Evolutionary conservation across 2,888 invertebrate genomes (phyloP).

Genomic region (Uropetala carovei): DNA sequence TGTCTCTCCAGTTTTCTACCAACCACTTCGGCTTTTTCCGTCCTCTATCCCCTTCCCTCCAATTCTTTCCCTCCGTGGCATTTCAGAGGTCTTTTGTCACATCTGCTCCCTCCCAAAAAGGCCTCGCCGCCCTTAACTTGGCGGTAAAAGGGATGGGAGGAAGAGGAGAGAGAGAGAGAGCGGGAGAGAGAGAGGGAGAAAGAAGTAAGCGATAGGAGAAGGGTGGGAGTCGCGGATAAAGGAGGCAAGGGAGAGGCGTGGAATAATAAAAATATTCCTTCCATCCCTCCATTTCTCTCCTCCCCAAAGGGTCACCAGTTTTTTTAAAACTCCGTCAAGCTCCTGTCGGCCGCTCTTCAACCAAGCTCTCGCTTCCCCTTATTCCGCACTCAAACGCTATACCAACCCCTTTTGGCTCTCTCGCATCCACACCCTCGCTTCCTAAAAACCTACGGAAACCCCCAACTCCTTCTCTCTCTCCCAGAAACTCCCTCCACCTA

Average conservation of each 20-base stretch:
- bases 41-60: not conserved
- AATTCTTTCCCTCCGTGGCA: not conserved
- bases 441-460: not conserved
- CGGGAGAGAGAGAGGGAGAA: not conserved
- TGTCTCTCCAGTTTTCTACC: not conserved
- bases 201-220: not conserved
- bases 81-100: constrained; percentile 56
- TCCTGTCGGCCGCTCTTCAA: not conserved
- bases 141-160: constrained; percentile 45
- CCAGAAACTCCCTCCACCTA: not conserved
- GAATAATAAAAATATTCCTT: not conserved
- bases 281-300: not conserved
- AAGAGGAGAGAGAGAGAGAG: not conserved
- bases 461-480: not conserved
- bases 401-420: not conserved
- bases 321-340: constrained; percentile 6
- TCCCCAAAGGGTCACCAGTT: not conserved
- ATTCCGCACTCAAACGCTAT: not conserved
- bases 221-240: not conserved
- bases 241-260: not conserved
- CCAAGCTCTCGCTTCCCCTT: not conserved
- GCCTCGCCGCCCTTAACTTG: constrained; percentile 25
- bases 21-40: not conserved
- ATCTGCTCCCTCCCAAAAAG: constrained; percentile 54
- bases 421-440: not conserved